Evolutionary conservation across 1,140 invertebrate species (phyloP).

Genomic region (Drosophila serrata): DNA sequence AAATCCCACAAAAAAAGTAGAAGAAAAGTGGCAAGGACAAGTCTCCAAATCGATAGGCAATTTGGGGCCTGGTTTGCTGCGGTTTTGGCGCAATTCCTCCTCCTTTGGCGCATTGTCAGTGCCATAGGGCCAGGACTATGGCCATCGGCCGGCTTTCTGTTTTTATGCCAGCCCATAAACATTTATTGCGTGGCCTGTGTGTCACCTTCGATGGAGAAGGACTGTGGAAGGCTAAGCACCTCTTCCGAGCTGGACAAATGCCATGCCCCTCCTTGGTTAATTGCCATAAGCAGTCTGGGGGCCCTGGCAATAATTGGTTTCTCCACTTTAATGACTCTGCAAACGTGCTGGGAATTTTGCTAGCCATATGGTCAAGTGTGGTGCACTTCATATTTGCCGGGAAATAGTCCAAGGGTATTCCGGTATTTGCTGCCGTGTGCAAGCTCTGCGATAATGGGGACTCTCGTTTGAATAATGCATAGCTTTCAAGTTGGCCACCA

Average conservation of each 20-base stretch:
- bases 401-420: background rate
- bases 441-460: background rate
- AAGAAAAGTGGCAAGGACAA: constrained; percentile 18
- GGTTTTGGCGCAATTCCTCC: constrained; percentile 16
- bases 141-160: constrained; percentile 7
- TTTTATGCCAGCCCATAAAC: constrained; percentile 36
- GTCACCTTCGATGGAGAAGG: constrained; percentile 28
- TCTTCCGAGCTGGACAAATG: background rate
- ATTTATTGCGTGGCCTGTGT: constrained; percentile 27
- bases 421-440: background rate
- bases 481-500: background rate
- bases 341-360: constrained; percentile 42
- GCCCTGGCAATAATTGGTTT: constrained; percentile 21
- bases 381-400: constrained; percentile 13
- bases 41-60: constrained; percentile 46
- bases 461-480: constrained; percentile 2
- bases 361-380: constrained; percentile 11
- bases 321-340: constrained; percentile 29
- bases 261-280: constrained; percentile 35
- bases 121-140: constrained; percentile 2
- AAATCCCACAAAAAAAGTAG: constrained; percentile 1
- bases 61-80: constrained; percentile 18
- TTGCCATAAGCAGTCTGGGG: constrained; percentile 35
- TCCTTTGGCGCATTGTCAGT: constrained; percentile 33
- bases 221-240: background rate